Conservation (phyloP, 2,888 invertebrate species). For the Synanthedon tipuliformis region DNA sequence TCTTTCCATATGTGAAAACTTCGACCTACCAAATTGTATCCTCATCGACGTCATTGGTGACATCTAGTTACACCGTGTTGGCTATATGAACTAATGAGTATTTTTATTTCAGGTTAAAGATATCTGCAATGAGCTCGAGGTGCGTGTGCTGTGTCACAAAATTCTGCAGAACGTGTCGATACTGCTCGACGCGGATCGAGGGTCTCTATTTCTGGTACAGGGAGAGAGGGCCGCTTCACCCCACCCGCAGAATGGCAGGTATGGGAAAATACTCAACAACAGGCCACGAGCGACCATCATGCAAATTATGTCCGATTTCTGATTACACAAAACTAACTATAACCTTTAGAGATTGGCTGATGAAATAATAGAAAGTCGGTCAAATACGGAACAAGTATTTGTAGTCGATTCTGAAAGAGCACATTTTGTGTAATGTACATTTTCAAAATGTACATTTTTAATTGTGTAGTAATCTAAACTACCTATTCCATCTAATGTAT, state of each 20-base stretch:
- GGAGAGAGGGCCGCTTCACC: constrained; percentile 55
- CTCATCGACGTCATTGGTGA: constrained; percentile 8
- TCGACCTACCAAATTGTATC: constrained; percentile 2
- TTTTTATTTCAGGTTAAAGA: constrained; percentile 81
- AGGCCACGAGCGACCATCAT: too few species aligned
- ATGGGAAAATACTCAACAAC: too few species aligned
- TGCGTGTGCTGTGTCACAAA: constrained; percentile 93
- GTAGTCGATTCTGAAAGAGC: too few species aligned
- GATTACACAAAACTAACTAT: too few species aligned
- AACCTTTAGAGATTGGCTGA: too few species aligned
- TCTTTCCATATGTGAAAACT: neutral
- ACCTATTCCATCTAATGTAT: too few species aligned
- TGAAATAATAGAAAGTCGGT: too few species aligned
- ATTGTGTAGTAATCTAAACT: too few species aligned
- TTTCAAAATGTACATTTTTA: too few species aligned
- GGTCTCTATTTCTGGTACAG: constrained; percentile 92
- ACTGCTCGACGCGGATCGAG: constrained; percentile 90
- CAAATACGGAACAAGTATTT: too few species aligned
- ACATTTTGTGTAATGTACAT: too few species aligned
- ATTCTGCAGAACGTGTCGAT: constrained; percentile 95
- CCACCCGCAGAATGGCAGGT: constrained; percentile 61
- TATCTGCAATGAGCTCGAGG: constrained; percentile 95
- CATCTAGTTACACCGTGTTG: constrained; percentile 8
- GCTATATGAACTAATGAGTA: constrained; percentile 5
- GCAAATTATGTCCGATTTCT: too few species aligned